Base-by-base conservation (phyloP, 2,888 invertebrate species). In the Caenorhabditis sulstoni region DNA sequence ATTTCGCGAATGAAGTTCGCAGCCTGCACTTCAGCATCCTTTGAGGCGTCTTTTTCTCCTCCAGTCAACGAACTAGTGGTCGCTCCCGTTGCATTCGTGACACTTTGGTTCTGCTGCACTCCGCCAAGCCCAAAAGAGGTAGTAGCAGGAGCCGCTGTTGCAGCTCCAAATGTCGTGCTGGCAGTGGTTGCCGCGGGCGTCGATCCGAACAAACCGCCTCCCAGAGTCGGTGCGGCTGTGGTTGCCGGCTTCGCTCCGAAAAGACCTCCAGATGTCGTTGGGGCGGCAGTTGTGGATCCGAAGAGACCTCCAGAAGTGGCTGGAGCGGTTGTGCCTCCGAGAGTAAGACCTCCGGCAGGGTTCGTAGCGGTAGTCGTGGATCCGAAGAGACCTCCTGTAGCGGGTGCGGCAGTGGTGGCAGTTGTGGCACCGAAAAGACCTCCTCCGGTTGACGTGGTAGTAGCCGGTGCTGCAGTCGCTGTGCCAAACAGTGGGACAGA, bases 81-180 rank as follows among this genome's bases (percentile, higher is more conserved):
- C 7, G 59, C 12, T 44, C 70, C 74, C 0, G 67, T 37, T 3
- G 70, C 49, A 49, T 57, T 57, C 1, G 62, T 41, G 0, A 20
- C 41, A 7, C 14, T 62, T 20, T 9, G 45, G 18, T 75, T 50
- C 50, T 75, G 79, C 49, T 75, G 75, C 1, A 64, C 45, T 20
- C 79, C 79, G 8, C 79, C 79, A 18, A 80, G 79, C n/a, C 79
- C 79, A 20, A 80, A 75, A 75, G 45, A 53, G n/a, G n/a, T n/a
- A n/a, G n/a, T n/a, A 61, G 44, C 23, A 29, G 52, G n/a, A 23
- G 59, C 35, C 12, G 44, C 20, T 3, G 77, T n/a, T 1, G 65
- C 4, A n/a, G 78, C 47, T 22, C 66, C 37, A 8, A 53, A 16
- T 3, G 66, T 49, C 1, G 62, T 20, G n/a, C 39, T 20, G 1